Conservation (phyloP, 2,113 vertebrate genomes). For the Pionites leucogaster region DNA sequence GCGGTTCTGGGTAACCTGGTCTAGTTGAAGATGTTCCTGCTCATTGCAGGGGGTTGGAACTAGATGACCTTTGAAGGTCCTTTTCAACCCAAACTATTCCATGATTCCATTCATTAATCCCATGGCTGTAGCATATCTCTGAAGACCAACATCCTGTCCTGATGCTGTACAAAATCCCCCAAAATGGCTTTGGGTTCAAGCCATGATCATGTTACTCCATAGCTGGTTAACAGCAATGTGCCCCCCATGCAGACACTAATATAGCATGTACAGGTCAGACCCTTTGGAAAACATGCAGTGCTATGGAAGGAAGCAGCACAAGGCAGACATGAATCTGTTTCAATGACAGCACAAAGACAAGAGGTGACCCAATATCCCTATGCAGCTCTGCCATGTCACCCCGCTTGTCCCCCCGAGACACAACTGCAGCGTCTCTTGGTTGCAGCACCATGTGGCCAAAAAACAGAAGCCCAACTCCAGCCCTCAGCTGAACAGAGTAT, state of each 20-base stretch:
- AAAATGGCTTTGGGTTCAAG: not conserved
- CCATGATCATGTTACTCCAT: accelerated
- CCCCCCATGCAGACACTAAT: not conserved
- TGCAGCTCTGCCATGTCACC: accelerated
- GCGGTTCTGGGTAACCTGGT: not conserved
- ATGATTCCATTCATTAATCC: not conserved
- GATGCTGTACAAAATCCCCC: not conserved
- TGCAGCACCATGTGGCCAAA: not conserved
- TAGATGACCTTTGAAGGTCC: not conserved
- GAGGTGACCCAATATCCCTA: not conserved
- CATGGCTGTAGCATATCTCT: accelerated
- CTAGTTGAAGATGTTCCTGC: not conserved
- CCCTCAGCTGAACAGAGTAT: not conserved
- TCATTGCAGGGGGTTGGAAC: not conserved
- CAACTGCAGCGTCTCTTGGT: not conserved
- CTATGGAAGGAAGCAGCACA: not conserved
- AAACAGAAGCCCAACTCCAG: not conserved
- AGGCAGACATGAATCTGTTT: not conserved
- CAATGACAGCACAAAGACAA: not conserved
- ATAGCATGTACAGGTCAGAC: not conserved
- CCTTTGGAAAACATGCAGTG: not conserved
- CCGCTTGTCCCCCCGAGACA: no score
- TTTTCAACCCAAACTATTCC: not conserved
- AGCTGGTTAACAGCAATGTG: not conserved
- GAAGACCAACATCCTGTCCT: not conserved